Conservation (phyloP, 92 coral and sea anemone genomes). For the Pocillopora grandis region DNA sequence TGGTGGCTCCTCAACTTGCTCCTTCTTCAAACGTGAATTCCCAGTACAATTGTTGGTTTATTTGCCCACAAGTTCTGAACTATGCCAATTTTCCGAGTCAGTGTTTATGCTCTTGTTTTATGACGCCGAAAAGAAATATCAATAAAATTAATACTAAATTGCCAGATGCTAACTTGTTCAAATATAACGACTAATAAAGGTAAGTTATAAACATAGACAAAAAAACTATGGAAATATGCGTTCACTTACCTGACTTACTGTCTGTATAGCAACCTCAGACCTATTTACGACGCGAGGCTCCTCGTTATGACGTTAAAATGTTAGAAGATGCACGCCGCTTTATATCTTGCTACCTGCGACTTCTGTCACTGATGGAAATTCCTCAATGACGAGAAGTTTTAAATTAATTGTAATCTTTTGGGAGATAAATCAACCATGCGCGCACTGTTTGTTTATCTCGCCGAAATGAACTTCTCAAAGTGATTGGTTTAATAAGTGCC, state of each 20-base stretch:
- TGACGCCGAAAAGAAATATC: not conserved
- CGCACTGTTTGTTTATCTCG: conserved; percentile 27
- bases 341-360: not conserved
- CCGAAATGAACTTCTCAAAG: conserved; percentile 6
- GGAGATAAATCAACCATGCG: conserved; percentile 29
- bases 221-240: not conserved
- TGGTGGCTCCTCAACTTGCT: not conserved
- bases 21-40: not conserved
- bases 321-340: not conserved
- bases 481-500: conserved; percentile 35
- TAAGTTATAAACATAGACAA: not conserved
- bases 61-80: conserved; percentile 19
- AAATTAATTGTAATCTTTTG: conserved; percentile 27
- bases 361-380: conserved; percentile 12
- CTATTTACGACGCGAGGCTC: not conserved
- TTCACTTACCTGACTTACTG: not conserved
- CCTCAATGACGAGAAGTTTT: not conserved
- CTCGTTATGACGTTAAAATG: not conserved
- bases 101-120: not conserved
- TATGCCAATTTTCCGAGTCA: not conserved
- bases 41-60: conserved; percentile 6
- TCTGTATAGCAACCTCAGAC: not conserved
- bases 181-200: not conserved
- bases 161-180: not conserved
- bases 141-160: not conserved